Base-by-base conservation (phyloP, 2,888 invertebrate species). In the Blera fallax region DNA sequence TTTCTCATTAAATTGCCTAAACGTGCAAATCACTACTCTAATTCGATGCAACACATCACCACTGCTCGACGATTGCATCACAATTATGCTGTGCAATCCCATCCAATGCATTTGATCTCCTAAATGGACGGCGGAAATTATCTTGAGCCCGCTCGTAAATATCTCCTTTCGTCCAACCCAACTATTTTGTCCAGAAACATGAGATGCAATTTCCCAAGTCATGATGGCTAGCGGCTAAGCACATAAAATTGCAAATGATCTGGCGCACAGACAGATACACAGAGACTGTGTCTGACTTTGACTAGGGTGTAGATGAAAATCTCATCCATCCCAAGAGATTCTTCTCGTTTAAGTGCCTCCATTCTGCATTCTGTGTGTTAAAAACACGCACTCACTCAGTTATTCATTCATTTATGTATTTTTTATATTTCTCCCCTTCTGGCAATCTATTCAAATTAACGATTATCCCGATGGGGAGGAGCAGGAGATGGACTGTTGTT, bases 371-470 rank as follows among this genome's bases (percentile, higher is more conserved):
- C 10, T 32, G 29, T 60, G 52, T 24, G 73, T 72, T 21, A 34
- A 76, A 37, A 27, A 50, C 81, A 81, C 85, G 81, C 77, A 80
- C 84, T 83, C 65, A 73, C 65, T 64, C 43, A 79, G 45, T 78
- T 60, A 70, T 70, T 79, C 64, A 67, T 72, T 72, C 21, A 27
- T 84, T 74, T 74, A 60, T 65, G 50, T 69, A 65, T 80, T 34
- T 74, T 64, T 73, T 69, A 21, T 58, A 34, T 58, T n/a, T 56
- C 69, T 67, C 80, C 84, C 81, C 81, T 77, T 81, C 77, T 76
- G 77, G 85, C 85, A 85, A 85, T 85, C 81, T 72, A 85, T 72
- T 85, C 76, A 81, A 85, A 85, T 85, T 85, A 85, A 72, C 67
- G 76, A 81, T 67, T 85, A 77, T 81, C 81, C 74, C 67, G 32